phyloP scores from a whole-genome alignment of 2,888 invertebrate species.

The Nyleta sp. region DNA sequence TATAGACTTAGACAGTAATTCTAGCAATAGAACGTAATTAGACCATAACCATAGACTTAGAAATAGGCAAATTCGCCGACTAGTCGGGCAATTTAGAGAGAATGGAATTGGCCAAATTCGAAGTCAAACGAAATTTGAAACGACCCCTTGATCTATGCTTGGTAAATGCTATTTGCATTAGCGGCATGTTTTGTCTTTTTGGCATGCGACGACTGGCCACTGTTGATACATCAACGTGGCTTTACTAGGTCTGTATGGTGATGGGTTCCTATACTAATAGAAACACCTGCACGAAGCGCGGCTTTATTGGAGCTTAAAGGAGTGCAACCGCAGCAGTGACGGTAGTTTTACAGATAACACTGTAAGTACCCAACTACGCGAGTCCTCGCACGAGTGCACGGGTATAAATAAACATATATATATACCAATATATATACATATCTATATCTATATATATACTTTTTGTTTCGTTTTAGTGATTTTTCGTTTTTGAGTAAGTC shows the following conservation, averaged over 20 bases:
- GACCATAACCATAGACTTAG: no score
- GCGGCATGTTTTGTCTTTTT: conserved; percentile 82
- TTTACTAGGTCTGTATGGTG: conserved; percentile 78
- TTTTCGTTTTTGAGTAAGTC: no score
- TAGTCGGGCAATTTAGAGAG: no score
- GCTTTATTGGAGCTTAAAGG: conserved; percentile 84
- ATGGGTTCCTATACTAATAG: conserved; percentile 83
- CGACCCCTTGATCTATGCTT: conserved; percentile 75
- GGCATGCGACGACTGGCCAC: conserved; percentile 80
- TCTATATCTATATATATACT: no score
- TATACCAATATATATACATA: no score
- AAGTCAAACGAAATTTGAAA: neutral
- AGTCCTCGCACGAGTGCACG: conserved; percentile 46
- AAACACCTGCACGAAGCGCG: conserved; percentile 86
- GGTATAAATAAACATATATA: conserved; percentile 16
- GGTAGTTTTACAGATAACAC: conserved; percentile 76
- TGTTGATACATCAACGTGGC: conserved; percentile 76
- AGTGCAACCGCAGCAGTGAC: conserved; percentile 78
- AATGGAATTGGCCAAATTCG: no score
- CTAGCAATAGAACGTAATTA: no score
- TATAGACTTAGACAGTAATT: no score
- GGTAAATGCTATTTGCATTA: conserved; percentile 79
- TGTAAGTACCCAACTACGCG: conserved; percentile 75
- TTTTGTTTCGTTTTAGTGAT: no score
- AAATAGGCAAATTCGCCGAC: no score